A percentile compares a stretch with the other conserved stretches of the same genome.
Evolutionary conservation across 2,888 invertebrate genomes (phyloP).

Genomic region (Spialia ferax): DNA sequence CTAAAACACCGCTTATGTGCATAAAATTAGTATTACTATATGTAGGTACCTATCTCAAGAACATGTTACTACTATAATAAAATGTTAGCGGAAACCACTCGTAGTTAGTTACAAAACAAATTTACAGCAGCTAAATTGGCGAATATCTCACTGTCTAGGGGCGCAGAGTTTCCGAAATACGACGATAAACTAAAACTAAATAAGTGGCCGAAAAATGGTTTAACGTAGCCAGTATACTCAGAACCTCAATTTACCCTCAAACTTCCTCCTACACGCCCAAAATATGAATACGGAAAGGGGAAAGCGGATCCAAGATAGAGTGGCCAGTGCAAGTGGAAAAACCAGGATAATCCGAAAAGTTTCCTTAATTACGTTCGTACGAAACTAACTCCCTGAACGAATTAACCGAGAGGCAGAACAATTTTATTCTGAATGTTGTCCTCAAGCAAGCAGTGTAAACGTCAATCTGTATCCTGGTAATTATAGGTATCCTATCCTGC

Average conservation of each 20-base stretch:
- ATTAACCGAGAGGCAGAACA: slow-evolving; percentile 72
- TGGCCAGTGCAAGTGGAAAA: slow-evolving; percentile 72
- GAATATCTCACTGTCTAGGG: slow-evolving; percentile 81
- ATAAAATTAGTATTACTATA: too few relatives aligned
- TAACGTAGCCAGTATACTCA: slow-evolving; percentile 56
- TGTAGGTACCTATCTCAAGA: background rate
- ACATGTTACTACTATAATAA: slow-evolving; percentile 30
- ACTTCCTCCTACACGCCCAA: slow-evolving; percentile 40
- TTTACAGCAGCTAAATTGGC: slow-evolving; percentile 81
- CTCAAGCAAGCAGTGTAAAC: slow-evolving; percentile 34
- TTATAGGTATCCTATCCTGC: background rate
- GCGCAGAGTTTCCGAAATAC: slow-evolving; percentile 70
- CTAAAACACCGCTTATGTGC: too few relatives aligned
- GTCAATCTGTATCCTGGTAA: background rate
- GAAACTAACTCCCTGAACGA: slow-evolving; percentile 81
- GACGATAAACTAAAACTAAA: slow-evolving; percentile 77
- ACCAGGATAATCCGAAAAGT: slow-evolving; percentile 83
- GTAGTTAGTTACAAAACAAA: slow-evolving; percentile 70
- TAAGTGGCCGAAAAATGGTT: slow-evolving; percentile 80
- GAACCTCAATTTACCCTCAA: slow-evolving; percentile 53
- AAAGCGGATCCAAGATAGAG: slow-evolving; percentile 51
- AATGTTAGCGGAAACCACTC: slow-evolving; percentile 48
- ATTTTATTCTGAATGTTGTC: slow-evolving; percentile 48
- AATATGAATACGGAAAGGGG: slow-evolving; percentile 48
- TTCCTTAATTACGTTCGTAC: slow-evolving; percentile 81